Conservation (phyloP, 1,140 invertebrate genomes). For the Stegodyphus mimosarum region DNA sequence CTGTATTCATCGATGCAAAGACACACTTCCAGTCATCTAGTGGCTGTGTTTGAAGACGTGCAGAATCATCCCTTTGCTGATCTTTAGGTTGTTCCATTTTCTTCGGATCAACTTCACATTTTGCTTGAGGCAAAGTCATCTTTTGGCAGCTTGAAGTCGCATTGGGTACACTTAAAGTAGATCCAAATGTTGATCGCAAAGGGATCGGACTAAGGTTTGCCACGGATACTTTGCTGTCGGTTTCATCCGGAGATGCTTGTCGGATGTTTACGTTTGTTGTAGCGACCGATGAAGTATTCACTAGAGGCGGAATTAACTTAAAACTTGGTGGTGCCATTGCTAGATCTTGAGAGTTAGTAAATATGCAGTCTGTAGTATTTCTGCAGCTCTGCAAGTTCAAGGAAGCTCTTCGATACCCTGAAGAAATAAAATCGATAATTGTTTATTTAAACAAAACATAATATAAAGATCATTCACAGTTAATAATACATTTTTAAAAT, state of each 20-base stretch:
- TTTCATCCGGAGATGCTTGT: slow-evolving; percentile 62
- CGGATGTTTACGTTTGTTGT: slow-evolving; percentile 60
- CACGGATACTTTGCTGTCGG: slow-evolving; percentile 62
- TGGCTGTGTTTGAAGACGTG: not conserved
- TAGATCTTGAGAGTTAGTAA: not conserved
- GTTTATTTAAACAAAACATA: too few species aligned
- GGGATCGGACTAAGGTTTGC: slow-evolving; percentile 61
- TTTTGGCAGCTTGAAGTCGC: not conserved
- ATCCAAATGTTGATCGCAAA: slow-evolving; percentile 7
- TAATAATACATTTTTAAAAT: too few species aligned
- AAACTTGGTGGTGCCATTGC: not conserved
- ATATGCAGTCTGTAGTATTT: slow-evolving; percentile 16
- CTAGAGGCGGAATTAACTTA: not conserved
- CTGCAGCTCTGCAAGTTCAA: slow-evolving; percentile 15
- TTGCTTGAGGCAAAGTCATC: not conserved
- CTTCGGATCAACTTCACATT: not conserved
- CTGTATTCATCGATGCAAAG: slow-evolving; percentile 13
- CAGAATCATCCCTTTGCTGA: not conserved
- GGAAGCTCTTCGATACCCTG: slow-evolving; percentile 29
- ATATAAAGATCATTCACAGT: too few species aligned
- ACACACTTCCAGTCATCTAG: slow-evolving; percentile 21
- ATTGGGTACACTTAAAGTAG: slow-evolving; percentile 10
- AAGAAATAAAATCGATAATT: slow-evolving; percentile 6
- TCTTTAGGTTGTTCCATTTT: not conserved
- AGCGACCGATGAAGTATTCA: not conserved